Conservation (phyloP, 2,797 vertebrate species). For the Siniperca undulata region DNA sequence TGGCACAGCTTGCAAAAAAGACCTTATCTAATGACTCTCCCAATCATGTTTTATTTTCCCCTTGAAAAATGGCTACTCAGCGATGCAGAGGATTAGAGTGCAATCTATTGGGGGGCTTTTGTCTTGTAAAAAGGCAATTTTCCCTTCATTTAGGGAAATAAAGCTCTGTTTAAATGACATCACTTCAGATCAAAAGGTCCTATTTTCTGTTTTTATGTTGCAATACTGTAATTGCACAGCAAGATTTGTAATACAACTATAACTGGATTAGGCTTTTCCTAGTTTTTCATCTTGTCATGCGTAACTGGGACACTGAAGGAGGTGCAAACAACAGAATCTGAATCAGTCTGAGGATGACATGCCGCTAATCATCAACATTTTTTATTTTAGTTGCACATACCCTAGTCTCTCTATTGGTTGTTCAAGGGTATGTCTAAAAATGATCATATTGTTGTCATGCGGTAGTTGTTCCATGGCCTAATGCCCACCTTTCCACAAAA, state of each 20-base stretch:
- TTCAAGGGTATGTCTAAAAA: background rate
- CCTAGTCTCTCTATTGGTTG: background rate
- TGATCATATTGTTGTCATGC: background rate
- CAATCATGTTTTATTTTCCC: slow-evolving; percentile 71
- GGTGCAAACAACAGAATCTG: slow-evolving; percentile 37
- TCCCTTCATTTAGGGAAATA: slow-evolving; percentile 68
- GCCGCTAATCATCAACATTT: slow-evolving; percentile 7
- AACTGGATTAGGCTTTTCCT: slow-evolving; percentile 47
- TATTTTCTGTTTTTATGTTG: slow-evolving; percentile 59
- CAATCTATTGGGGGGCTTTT: slow-evolving; percentile 69
- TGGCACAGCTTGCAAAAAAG: slow-evolving; percentile 54
- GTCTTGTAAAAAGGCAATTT: slow-evolving; percentile 71
- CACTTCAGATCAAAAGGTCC: slow-evolving; percentile 58
- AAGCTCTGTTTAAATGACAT: slow-evolving; percentile 66
- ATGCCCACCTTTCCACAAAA: background rate
- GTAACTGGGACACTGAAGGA: slow-evolving; percentile 38
- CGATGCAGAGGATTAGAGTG: slow-evolving; percentile 69
- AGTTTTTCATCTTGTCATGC: slow-evolving; percentile 37
- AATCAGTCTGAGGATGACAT: slow-evolving; percentile 36
- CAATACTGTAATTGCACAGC: slow-evolving; percentile 33
- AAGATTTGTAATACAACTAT: slow-evolving; percentile 38
- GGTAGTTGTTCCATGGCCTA: background rate
- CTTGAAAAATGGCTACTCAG: slow-evolving; percentile 69
- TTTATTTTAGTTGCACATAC: slow-evolving; percentile 9
- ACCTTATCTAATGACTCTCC: slow-evolving; percentile 71